phyloP scores from a whole-genome alignment of 2,888 invertebrate genomes.

The Athetis lepigone region DNA sequence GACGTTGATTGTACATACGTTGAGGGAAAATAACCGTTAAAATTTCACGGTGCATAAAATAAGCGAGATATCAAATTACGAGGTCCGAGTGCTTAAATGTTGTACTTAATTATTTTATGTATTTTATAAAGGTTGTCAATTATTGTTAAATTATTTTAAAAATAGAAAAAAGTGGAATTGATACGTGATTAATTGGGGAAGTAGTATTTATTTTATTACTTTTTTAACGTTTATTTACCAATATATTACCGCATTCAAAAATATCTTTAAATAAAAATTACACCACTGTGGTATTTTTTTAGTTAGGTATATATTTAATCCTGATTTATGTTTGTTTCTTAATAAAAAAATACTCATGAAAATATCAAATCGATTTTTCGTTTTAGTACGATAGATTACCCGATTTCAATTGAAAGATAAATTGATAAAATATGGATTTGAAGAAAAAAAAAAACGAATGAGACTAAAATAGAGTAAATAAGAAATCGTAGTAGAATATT shows the following conservation, averaged over 20 bases:
- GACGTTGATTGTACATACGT: too few relatives aligned
- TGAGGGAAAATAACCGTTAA: too few relatives aligned
- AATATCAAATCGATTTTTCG: slow-evolving; percentile 4
- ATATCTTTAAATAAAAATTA: neutral
- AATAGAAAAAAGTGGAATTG: slow-evolving; percentile 28
- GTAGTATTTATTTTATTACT: neutral
- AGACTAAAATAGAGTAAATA: slow-evolving; percentile 58
- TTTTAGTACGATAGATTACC: slow-evolving; percentile 19
- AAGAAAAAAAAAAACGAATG: slow-evolving; percentile 60
- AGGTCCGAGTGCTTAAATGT: slow-evolving; percentile 20
- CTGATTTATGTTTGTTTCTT: slow-evolving; percentile 4
- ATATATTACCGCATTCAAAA: slow-evolving; percentile 54
- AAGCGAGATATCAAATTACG: neutral
- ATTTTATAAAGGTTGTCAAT: slow-evolving; percentile 51
- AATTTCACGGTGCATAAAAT: neutral
- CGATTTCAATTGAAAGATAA: slow-evolving; percentile 32
- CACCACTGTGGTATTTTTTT: slow-evolving; percentile 22
- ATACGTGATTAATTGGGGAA: slow-evolving; percentile 6
- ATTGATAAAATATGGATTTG: slow-evolving; percentile 63
- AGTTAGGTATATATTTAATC: slow-evolving; percentile 11
- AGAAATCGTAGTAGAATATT: slow-evolving; percentile 49
- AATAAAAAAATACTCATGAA: slow-evolving; percentile 22
- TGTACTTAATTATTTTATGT: slow-evolving; percentile 32
- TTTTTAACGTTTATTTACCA: slow-evolving; percentile 11
- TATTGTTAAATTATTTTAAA: slow-evolving; percentile 37